Percentiles rank a stretch among this genome's conserved stretches.
phyloP scores from a whole-genome alignment of 2,113 vertebrate genomes.

The Hyperoodon ampullatus region DNA sequence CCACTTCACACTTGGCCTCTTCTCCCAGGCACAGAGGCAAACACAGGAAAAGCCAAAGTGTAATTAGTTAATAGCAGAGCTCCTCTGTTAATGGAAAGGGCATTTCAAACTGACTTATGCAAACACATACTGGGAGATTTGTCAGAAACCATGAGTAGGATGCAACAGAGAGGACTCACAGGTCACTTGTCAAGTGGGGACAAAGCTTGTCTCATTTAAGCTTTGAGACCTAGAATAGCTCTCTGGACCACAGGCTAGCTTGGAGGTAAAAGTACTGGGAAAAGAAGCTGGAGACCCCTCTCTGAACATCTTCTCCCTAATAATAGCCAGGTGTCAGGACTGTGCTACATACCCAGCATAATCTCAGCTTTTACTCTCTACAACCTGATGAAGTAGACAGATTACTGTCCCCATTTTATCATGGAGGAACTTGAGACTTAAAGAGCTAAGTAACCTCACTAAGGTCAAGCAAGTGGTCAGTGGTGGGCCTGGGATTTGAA shows the following conservation, averaged over 20 bases:
- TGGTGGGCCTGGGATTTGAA: not conserved
- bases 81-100: constrained; percentile 55
- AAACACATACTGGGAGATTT: constrained; percentile 56
- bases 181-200: constrained; percentile 51
- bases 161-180: not conserved
- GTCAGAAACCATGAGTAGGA: constrained; percentile 72
- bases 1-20: not conserved
- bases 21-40: not conserved
- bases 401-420: not conserved
- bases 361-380: not conserved
- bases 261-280: constrained; percentile 29
- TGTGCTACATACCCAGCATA: not conserved
- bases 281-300: not conserved
- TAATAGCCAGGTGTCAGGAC: not conserved
- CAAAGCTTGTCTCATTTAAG: constrained; percentile 48
- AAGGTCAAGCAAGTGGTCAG: not conserved
- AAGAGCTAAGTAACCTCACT: not conserved
- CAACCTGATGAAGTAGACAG: not conserved
- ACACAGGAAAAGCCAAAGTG: constrained; percentile 48
- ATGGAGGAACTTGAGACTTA: constrained; percentile 29
- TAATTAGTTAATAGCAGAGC: constrained; percentile 47
- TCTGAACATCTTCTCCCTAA: not conserved
- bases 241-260: not conserved
- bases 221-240: constrained; percentile 24
- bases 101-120: constrained; percentile 65